These are phyloP conservation scores for Carassius carassius DNA, from an alignment of 2,113 vertebrate genomes.

Conservation along the genomic window DNA sequence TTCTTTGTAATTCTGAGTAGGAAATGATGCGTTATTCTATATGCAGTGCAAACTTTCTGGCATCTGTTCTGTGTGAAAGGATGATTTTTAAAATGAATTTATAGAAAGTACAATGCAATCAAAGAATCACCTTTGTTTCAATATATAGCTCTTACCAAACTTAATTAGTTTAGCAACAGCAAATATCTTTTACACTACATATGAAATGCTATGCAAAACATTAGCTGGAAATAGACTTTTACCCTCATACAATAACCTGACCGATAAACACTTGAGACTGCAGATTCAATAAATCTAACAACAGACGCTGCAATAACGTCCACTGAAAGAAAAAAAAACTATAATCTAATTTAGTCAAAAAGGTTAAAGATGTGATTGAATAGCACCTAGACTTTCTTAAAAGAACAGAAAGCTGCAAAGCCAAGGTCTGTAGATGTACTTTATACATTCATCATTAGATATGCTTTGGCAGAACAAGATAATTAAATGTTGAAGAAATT, in stretches of 20 bases:
- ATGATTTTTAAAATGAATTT: background rate
- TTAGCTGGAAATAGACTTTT: background rate
- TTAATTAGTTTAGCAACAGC: background rate
- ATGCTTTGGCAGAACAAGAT: slow-evolving; percentile 66
- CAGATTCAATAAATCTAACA: slow-evolving; percentile 1
- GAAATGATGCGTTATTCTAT: slow-evolving; percentile 2
- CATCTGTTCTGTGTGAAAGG: background rate
- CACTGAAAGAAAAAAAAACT: background rate
- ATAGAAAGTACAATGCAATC: background rate
- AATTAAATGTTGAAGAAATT: background rate
- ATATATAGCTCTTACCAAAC: background rate
- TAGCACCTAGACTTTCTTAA: slow-evolving; percentile 25
- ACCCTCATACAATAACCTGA: background rate
- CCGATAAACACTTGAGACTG: background rate
- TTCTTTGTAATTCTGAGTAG: background rate
- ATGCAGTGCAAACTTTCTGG: background rate
- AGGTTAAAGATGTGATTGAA: slow-evolving; percentile 14
- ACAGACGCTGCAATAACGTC: background rate
- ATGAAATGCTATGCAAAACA: background rate
- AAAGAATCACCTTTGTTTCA: background rate
- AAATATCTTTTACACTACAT: background rate
- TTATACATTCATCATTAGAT: slow-evolving; percentile 68
- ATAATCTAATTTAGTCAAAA: background rate
- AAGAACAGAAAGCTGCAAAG: slow-evolving; percentile 58
- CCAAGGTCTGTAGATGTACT: slow-evolving; percentile 51